Conservation (phyloP, 1,140 invertebrate genomes). For the Pseudomyrmex dendroicus region DNA sequence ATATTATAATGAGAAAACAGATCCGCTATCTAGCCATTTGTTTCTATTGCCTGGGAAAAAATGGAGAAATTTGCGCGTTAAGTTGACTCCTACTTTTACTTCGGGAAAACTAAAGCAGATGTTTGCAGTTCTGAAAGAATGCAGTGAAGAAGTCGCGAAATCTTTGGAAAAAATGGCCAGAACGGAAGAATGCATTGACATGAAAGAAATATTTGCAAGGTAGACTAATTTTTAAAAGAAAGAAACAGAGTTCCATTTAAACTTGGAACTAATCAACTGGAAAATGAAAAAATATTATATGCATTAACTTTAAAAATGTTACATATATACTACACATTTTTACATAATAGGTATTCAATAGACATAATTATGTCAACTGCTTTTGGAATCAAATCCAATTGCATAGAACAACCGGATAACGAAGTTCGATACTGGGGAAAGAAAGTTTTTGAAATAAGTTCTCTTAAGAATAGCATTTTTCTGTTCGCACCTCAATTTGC, state of each 20-base stretch:
- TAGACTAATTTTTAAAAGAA: background rate
- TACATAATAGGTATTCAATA: conserved; percentile 49
- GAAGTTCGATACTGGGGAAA: conserved; percentile 76
- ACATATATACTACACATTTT: background rate
- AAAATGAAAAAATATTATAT: too few species aligned
- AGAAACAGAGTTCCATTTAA: background rate
- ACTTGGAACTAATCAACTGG: too few species aligned
- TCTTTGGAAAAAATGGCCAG: conserved; percentile 69
- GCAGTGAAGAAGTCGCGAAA: conserved; percentile 79
- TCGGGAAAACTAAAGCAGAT: conserved; percentile 86
- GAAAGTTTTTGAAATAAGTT: conserved; percentile 71
- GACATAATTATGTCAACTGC: conserved; percentile 49
- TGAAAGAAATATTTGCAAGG: conserved; percentile 68
- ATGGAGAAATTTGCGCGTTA: conserved; percentile 85
- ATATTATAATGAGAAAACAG: conserved; percentile 83
- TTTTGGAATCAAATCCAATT: conserved; percentile 77
- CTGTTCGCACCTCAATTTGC: conserved; percentile 69
- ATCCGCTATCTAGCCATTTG: conserved; percentile 85
- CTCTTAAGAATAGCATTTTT: conserved; percentile 62
- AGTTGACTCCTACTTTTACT: conserved; percentile 72
- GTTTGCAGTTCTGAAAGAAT: conserved; percentile 83
- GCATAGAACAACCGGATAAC: conserved; percentile 72
- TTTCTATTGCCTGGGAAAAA: conserved; percentile 82
- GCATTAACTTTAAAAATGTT: too few species aligned
- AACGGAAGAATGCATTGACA: conserved; percentile 50